A percentile compares a stretch with the other conserved stretches of the same genome.
Conservation (phyloP, 2,797 vertebrate genomes). For the Enteromius viviparus region DNA sequence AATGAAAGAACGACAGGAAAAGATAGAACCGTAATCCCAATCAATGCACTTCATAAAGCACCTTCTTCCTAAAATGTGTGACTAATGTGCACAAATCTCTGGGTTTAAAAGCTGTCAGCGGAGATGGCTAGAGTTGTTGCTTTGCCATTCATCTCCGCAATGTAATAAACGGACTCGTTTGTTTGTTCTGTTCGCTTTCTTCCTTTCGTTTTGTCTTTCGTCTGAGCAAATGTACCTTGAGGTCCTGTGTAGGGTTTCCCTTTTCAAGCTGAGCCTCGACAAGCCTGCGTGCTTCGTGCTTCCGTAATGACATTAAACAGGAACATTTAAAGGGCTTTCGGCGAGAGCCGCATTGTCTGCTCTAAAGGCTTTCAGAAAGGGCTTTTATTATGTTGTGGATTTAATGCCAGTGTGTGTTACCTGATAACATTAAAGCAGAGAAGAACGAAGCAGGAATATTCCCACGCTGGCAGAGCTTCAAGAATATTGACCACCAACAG, state of each 20-base stretch:
- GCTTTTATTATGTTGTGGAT: conserved; percentile 81
- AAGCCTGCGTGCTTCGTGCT: conserved; percentile 71
- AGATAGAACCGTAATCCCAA: conserved; percentile 83
- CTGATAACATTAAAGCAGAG: conserved; percentile 83
- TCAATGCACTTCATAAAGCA: conserved; percentile 84
- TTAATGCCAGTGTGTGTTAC: conserved; percentile 85
- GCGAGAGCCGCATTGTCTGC: conserved; percentile 78
- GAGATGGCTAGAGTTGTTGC: conserved; percentile 77
- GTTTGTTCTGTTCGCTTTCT: conserved; percentile 70
- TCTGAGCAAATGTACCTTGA: conserved; percentile 79
- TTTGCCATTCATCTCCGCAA: conserved; percentile 73
- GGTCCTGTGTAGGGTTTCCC: conserved; percentile 79
- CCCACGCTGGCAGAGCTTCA: conserved; percentile 77
- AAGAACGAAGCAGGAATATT: conserved; percentile 70
- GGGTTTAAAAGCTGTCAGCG: conserved; percentile 79
- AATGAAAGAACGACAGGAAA: conserved; percentile 78
- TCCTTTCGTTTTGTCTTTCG: conserved; percentile 66
- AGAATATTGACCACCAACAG: conserved; percentile 83
- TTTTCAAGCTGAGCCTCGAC: conserved; percentile 70
- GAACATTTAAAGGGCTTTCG: conserved; percentile 83
- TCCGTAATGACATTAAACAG: conserved; percentile 83
- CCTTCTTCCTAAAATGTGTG: conserved; percentile 86
- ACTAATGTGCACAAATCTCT: conserved; percentile 87
- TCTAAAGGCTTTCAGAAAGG: conserved; percentile 80
- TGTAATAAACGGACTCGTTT: conserved; percentile 77